phyloP scores from a whole-genome alignment of 2,888 invertebrate species.

The Rhabditoides inermis region DNA sequence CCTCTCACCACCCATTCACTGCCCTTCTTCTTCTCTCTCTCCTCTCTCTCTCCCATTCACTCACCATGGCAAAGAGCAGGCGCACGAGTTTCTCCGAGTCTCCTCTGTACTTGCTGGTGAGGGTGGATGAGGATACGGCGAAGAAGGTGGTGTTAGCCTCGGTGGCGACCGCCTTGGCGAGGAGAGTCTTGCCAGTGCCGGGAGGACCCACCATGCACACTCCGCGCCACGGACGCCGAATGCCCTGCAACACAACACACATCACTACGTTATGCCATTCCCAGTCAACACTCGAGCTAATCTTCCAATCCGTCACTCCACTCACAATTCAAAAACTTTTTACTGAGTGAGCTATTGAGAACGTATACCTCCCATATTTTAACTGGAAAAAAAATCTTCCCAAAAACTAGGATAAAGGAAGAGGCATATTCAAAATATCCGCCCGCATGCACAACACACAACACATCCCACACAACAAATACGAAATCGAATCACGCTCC shows the following conservation, averaged over 20 bases:
- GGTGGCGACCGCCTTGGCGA: conserved; percentile 56
- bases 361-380: too few relatives aligned
- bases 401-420: too few relatives aligned
- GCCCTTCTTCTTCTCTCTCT: neutral
- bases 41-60: conserved; percentile 18
- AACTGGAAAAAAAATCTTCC: too few relatives aligned
- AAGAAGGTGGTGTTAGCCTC: conserved; percentile 59
- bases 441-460: too few relatives aligned
- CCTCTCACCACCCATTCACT: neutral
- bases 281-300: neutral
- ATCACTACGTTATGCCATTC: neutral
- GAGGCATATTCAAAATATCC: too few relatives aligned
- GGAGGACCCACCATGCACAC: conserved; percentile 68
- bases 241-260: conserved; percentile 55
- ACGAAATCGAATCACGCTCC: too few relatives aligned
- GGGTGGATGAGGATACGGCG: conserved; percentile 84
- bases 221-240: conserved; percentile 72
- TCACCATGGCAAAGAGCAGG: conserved; percentile 88
- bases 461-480: too few relatives aligned
- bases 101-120: conserved; percentile 97
- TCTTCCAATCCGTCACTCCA: neutral
- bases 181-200: conserved; percentile 59
- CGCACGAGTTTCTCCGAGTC: conserved; percentile 96
- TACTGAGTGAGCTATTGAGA: too few relatives aligned
- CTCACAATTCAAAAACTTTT: neutral